phyloP scores from a whole-genome alignment of 2,888 invertebrate species.

The Standfussiana lucernea region DNA sequence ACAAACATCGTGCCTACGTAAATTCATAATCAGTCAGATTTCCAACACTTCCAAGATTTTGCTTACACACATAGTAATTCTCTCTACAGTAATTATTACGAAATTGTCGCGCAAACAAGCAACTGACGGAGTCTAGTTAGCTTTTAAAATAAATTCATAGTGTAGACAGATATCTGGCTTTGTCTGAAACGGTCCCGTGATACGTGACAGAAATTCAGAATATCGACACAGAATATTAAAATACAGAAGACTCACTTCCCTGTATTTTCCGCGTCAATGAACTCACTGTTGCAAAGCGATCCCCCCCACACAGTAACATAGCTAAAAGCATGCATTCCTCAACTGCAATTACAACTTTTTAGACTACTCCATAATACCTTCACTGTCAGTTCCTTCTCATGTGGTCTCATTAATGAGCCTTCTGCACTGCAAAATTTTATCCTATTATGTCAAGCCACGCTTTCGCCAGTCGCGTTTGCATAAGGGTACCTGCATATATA shows the following conservation, averaged over 20 bases:
- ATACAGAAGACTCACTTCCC: conserved; percentile 28
- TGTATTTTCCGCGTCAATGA: background rate
- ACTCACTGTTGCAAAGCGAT: background rate
- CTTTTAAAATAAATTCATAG: conserved; percentile 76
- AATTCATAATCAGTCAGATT: background rate
- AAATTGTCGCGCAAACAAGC: conserved; percentile 63
- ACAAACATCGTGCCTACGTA: background rate
- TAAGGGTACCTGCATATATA: conserved; percentile 51
- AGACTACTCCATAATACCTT: background rate
- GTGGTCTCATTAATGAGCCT: conserved; percentile 39
- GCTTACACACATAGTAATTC: conserved; percentile 19
- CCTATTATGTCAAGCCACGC: conserved; percentile 38
- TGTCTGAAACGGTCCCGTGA: conserved; percentile 62
- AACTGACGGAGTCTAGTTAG: conserved; percentile 58
- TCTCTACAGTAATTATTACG: conserved; percentile 58
- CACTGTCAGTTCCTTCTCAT: background rate
- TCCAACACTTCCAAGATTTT: background rate
- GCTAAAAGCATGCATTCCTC: background rate
- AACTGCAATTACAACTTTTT: background rate
- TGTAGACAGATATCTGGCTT: conserved; percentile 73
- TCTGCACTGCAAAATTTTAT: conserved; percentile 30
- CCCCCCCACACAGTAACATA: background rate
- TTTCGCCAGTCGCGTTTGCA: conserved; percentile 18
- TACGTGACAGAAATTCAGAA: conserved; percentile 71
- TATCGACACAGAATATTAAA: conserved; percentile 31